Evolutionary conservation across 2,888 invertebrate genomes (phyloP).

Genomic region (Clunio marinus): DNA sequence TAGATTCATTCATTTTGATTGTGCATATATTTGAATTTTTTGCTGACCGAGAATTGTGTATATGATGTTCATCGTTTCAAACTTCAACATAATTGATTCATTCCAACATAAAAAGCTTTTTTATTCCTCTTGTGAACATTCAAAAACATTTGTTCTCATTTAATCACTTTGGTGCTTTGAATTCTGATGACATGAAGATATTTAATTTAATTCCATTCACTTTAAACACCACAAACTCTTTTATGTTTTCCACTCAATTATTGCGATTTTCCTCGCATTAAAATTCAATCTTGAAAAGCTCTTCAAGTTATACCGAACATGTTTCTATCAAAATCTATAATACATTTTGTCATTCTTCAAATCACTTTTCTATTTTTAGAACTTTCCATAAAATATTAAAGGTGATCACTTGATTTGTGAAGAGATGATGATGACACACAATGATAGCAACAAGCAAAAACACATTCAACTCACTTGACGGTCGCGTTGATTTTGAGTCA

Average conservation of each 20-base stretch:
- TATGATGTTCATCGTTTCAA: too few relatives aligned
- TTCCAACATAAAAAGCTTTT: background rate
- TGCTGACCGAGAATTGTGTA: too few relatives aligned
- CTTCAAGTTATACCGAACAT: background rate
- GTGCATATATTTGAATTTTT: too few relatives aligned
- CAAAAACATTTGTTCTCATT: background rate
- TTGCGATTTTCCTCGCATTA: too few relatives aligned
- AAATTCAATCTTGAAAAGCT: too few relatives aligned
- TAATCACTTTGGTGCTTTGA: background rate
- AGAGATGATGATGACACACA: background rate
- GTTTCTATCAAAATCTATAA: background rate
- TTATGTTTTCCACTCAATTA: background rate
- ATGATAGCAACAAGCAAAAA: slow-evolving; percentile 1
- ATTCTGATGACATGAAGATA: too few relatives aligned
- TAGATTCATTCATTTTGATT: slow-evolving; percentile 31
- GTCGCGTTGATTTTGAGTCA: slow-evolving; percentile 33
- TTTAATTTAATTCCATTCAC: background rate
- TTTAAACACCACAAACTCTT: background rate
- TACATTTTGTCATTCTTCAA: background rate
- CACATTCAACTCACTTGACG: slow-evolving; percentile 31
- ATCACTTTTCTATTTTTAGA: background rate
- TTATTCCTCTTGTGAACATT: background rate
- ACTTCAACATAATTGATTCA: background rate
- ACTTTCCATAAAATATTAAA: background rate
- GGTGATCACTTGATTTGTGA: slow-evolving; percentile 16